Conservation (phyloP, 2,113 vertebrate genomes). For the Ia io region DNA sequence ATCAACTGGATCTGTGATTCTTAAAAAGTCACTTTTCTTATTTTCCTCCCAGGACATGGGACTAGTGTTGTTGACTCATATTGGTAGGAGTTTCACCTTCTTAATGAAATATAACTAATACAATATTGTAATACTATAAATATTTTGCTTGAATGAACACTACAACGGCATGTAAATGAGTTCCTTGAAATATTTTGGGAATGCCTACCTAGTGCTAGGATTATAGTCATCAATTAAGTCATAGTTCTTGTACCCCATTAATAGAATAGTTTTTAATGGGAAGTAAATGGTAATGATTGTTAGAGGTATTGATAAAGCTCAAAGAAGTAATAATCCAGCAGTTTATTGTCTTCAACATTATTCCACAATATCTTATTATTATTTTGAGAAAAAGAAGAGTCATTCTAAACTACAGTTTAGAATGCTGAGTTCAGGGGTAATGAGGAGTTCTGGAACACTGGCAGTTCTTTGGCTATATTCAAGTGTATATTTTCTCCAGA, state of each 20-base stretch:
- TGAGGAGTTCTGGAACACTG: slow-evolving; percentile 45
- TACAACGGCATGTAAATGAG: not conserved
- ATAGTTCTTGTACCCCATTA: not conserved
- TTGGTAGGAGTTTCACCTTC: not conserved
- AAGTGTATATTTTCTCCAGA: not conserved
- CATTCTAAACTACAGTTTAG: slow-evolving; percentile 32
- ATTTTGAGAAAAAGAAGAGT: not conserved
- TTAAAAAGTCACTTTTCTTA: not conserved
- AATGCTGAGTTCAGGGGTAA: slow-evolving; percentile 43
- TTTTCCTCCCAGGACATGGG: slow-evolving; percentile 21
- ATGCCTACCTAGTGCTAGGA: not conserved
- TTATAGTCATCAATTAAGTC: not conserved
- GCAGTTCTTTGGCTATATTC: slow-evolving; percentile 39
- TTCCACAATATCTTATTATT: not conserved
- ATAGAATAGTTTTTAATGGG: slow-evolving; percentile 26
- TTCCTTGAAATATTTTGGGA: slow-evolving; percentile 15
- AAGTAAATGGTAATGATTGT: slow-evolving; percentile 23
- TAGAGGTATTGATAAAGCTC: slow-evolving; percentile 27
- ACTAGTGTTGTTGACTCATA: not conserved
- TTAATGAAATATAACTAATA: not conserved
- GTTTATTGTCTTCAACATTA: slow-evolving; percentile 3
- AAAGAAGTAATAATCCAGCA: slow-evolving; percentile 16
- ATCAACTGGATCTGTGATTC: not conserved
- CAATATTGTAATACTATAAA: not conserved
- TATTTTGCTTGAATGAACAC: slow-evolving; percentile 1